These are phyloP conservation scores for Habroteleia sp. DNA, from an alignment of 2,888 invertebrate species.

Conservation along the genomic window DNA sequence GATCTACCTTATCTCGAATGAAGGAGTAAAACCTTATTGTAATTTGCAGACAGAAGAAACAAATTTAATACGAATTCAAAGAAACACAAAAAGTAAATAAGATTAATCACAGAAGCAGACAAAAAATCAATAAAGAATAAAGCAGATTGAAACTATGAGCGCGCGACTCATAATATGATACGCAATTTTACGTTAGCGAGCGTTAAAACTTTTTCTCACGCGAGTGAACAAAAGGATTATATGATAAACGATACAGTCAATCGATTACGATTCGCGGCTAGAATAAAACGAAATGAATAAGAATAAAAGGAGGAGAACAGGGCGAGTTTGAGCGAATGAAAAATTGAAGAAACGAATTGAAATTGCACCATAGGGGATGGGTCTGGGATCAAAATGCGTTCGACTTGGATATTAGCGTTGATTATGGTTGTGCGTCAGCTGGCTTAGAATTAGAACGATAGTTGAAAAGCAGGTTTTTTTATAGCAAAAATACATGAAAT, in stretches of 20 bases:
- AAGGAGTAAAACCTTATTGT: slow-evolving; percentile 58
- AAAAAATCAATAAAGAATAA: slow-evolving; percentile 1
- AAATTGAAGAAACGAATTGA: no score
- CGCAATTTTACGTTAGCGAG: slow-evolving; percentile 36
- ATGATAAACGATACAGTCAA: slow-evolving; percentile 18
- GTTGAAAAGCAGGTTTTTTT: no score
- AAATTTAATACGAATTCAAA: slow-evolving; percentile 16
- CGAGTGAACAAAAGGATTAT: slow-evolving; percentile 15
- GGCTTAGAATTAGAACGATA: no score
- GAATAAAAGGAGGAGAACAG: no score
- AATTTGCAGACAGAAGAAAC: slow-evolving; percentile 52
- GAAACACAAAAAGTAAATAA: no score
- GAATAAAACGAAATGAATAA: no score
- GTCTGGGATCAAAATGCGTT: no score
- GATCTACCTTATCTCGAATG: slow-evolving; percentile 88
- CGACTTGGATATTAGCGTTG: no score
- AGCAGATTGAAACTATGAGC: slow-evolving; percentile 11
- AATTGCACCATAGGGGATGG: no score
- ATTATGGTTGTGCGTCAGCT: no score
- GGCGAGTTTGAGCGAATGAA: no score
- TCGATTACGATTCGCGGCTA: slow-evolving; percentile 8
- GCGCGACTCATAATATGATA: slow-evolving; percentile 37
- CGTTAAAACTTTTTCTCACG: slow-evolving; percentile 17
- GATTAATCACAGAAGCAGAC: background rate
- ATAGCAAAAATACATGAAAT: no score